Base-by-base conservation (phyloP, 2,797 vertebrate species). In the Bovichtus diacanthus region DNA sequence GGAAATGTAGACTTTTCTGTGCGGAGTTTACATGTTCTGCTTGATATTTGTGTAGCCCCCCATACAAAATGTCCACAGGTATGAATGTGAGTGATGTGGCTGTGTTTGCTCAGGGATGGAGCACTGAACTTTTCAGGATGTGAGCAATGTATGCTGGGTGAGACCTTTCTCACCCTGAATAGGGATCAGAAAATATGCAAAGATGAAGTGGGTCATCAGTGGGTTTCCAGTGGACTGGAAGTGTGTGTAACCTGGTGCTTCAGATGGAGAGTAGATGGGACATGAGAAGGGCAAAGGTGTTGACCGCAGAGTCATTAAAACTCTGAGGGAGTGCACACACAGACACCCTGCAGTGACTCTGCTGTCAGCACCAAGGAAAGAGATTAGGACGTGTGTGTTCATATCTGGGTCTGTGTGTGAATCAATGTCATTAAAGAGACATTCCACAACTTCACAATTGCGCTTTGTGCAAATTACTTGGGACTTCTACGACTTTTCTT, bases 281-380 rank as follows among this genome's bases (percentile, higher is more conserved):
- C 59, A 63, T 64, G 86, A 87, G 80, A 88, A 90, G 88, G 87
- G 61, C 82, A 88, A 82, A 76, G 73, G 81, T 87, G 78, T 80
- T 76, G 66, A 84, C 74, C 74, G 59, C 77, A 73, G 70, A 67
- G 68, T 86, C 74, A 87, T 84, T 82, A 78, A 80, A 83, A 86
- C 61, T 73, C 25, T 25, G 27, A 38, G 43, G 27, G 51, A 58
- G 59, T 50, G 39, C 21, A 25, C 47, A 75, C 68, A 70, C 15
- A 39, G 9, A 55, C 41, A 41, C 34, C 31, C 36, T 59, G 36
- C 65, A 73, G 38, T 44, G 31, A 55, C 31, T 63, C 63, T 34
- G 62, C 61, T 78, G 50, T 55, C 56, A 68, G 53, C 39, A 29
- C 27, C 60, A 9, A 36, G 16, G 41, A 38, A 53, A 27, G 39